phyloP scores from a whole-genome alignment of 1,140 invertebrate species.

The Brachionus manjavacas region DNA sequence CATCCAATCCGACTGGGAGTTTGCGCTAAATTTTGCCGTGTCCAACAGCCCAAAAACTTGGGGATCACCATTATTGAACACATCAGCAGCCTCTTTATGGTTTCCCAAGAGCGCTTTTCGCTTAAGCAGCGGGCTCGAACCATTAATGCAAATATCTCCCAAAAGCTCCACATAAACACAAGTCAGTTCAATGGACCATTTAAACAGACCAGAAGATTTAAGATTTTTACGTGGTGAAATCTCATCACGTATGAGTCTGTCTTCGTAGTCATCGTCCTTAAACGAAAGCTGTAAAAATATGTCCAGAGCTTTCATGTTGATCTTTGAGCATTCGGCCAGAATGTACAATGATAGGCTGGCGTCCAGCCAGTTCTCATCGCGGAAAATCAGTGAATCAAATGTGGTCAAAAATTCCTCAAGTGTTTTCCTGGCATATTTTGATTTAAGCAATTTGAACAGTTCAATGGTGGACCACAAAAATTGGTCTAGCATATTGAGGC shows the following conservation, averaged over 20 bases:
- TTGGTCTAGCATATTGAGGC: not conserved
- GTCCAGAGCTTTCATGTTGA: slow-evolving; percentile 49
- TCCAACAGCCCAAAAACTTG: not conserved
- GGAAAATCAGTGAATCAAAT: not conserved
- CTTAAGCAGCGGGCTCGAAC: not conserved
- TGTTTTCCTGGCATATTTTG: not conserved
- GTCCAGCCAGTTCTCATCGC: slow-evolving; percentile 50
- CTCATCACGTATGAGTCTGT: not conserved
- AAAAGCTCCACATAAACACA: slow-evolving; percentile 17
- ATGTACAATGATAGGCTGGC: slow-evolving; percentile 51
- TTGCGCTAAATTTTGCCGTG: not conserved
- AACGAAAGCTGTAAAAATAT: slow-evolving; percentile 51
- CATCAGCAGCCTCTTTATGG: not conserved
- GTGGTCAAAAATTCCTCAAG: not conserved
- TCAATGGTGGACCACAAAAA: slow-evolving; percentile 25
- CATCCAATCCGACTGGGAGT: slow-evolving; percentile 47
- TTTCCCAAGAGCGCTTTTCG: not conserved
- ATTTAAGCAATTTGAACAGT: slow-evolving; percentile 44
- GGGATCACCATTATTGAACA: not conserved
- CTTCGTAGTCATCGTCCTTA: slow-evolving; percentile 5
- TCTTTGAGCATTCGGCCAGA: slow-evolving; percentile 52
- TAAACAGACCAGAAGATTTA: not conserved
- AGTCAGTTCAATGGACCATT: not conserved
- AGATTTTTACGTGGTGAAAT: not conserved
- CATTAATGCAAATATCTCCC: not conserved